Evolutionary conservation across 2,113 vertebrate species (phyloP), one percentile per base, ranked within the genome.

Genomic region (Rhombomys opimus): DNA sequence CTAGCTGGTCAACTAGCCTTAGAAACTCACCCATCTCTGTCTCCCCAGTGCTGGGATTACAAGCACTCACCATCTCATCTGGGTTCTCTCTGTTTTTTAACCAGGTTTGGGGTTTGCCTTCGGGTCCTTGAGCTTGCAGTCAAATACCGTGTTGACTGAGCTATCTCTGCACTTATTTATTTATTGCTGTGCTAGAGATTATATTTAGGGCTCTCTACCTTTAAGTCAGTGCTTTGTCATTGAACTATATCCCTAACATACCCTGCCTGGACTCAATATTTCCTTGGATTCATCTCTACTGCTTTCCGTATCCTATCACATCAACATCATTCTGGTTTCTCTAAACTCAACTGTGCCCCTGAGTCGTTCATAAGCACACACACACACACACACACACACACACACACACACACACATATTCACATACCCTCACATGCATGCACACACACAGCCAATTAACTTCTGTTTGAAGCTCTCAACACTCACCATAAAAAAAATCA

Each of bases 391-490:
- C 11, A 23, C 25, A 67, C 59, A 72, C 67, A 82, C 20, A 35
- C 15, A 41, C 12, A 32, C 57, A 32, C 22, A 52, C 17, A 5
- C 46, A 46, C 5, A 46, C 46, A 46, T 46, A 46, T 46, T 46
- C 46, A 46, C 4, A 46, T 46, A 46, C 46, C 4, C 46, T 46
- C 54, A 13, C 82, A n/a, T 70, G 32, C 77, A 67, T 25, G 23
- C 18, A 75, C n/a, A 75, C 73, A 75, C 38, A 23, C 4, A 22
- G 72, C 22, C 10, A 75, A 75, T 20, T 76, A 80, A 70, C 90
- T 95, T 95, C 32, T 92, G 5, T 91, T 93, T 75, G 59, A 78
- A 70, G 10, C 25, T 89, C 10, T 91, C 63, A 11, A 73, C 12
- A 50, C 17, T 91, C 15, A 72, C 27, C 68, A 81, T 27, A 80